Base-by-base conservation (phyloP, 2,797 vertebrate species). In the Acanthurus tractus region DNA sequence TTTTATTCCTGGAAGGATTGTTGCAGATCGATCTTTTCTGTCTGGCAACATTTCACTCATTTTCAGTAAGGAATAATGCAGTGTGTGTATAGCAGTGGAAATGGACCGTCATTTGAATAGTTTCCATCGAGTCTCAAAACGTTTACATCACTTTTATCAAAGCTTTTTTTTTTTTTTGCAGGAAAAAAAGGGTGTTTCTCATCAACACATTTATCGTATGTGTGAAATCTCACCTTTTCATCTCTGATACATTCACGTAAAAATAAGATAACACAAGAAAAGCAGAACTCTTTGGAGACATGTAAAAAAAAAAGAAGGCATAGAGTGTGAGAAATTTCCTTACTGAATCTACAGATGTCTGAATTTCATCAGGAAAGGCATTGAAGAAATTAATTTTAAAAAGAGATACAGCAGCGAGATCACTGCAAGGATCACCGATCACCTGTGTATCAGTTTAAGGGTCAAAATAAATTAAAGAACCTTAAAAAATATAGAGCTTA, bases 201-300 rank as follows among this genome's bases (percentile, higher is more conserved):
- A 50, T 40, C 23, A 56, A 25, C 34, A 36, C 49, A 23, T 78
- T 63, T 80, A 22, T 25, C 36, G 9, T 18, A 15, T n/a, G 38
- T 58, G 62, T 72, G 29, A 79, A 70, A 75, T 63, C 64, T 55
- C 76, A 58, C 42, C 44, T 48, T 36, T 49, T 44, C 11, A 10
- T 40, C 10, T 17, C 40, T 1, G n/a, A 70, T 81, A 83, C 83
- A 80, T 88, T 88, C 73, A 68, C 56, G 72, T 78, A 22, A 58
- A 52, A 74, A 73, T 45, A 22, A 72, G 64, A 71, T 13, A 34
- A 74, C 55, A 58, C 49, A 58, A 34, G 2, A 34, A 34, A 34
- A 38, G 64, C 70, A 72, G 13, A 58, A 59, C 0, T 85, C 82
- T 86, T 87, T 81, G 79, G 77, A 84, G 76, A 75, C 63, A 40